Conservation (phyloP, 1,140 invertebrate genomes). For the Saccostrea glomerata region DNA sequence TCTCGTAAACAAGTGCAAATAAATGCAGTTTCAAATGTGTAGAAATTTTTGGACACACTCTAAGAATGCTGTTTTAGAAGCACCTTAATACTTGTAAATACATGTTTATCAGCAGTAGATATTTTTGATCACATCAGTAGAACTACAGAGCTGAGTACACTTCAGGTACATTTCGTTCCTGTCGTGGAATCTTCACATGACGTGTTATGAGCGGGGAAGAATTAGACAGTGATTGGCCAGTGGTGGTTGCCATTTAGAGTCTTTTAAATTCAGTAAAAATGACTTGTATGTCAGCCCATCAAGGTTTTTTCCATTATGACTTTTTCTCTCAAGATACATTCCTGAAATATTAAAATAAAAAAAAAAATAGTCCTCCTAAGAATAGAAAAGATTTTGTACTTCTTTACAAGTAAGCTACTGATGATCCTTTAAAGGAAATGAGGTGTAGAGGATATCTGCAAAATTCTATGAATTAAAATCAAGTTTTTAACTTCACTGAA, state of each 20-base stretch:
- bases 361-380: too few species aligned
- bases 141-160: neutral
- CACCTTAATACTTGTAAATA: neutral
- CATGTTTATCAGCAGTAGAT: neutral
- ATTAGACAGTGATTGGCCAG: constrained; percentile 73
- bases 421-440: too few species aligned
- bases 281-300: constrained; percentile 70
- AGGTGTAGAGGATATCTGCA: too few species aligned
- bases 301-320: constrained; percentile 66
- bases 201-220: constrained; percentile 60
- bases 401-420: too few species aligned
- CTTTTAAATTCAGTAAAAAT: constrained; percentile 64
- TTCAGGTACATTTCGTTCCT: neutral
- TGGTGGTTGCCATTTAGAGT: constrained; percentile 74
- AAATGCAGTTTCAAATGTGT: too few species aligned
- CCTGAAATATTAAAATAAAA: constrained; percentile 59
- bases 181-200: neutral
- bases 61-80: too few species aligned
- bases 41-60: too few species aligned
- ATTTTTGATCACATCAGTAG: neutral
- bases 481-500: too few species aligned
- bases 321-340: constrained; percentile 73
- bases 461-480: too few species aligned
- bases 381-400: too few species aligned
- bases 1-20: too few species aligned